Percentiles rank a stretch among this genome's conserved stretches.
Conservation (phyloP, 2,797 vertebrate genomes). For the Fistularia tabacaria region DNA sequence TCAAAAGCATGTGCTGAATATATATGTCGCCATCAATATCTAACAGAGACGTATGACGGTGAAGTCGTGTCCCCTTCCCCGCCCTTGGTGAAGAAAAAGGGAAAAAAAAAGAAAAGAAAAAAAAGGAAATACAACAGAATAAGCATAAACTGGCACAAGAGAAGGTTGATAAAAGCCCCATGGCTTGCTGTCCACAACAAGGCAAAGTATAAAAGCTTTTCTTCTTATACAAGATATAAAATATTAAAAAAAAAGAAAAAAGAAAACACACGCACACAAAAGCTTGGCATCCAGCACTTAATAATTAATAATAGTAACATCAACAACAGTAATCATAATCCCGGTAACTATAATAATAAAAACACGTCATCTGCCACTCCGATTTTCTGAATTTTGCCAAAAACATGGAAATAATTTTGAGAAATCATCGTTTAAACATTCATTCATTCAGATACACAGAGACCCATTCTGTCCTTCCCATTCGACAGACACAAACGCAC, state of each 20-base stretch:
- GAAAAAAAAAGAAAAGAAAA: conserved; percentile 14
- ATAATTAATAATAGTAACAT: conserved; percentile 70
- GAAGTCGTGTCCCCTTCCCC: conserved; percentile 41
- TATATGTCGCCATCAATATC: conserved; percentile 63
- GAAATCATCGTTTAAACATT: conserved; percentile 64
- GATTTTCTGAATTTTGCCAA: conserved; percentile 62
- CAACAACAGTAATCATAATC: conserved; percentile 73
- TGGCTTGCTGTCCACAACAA: conserved; percentile 75
- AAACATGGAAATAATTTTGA: conserved; percentile 63
- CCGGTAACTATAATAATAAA: conserved; percentile 67
- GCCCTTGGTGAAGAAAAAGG: background rate
- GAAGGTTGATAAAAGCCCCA: conserved; percentile 70
- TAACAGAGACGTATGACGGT: conserved; percentile 63
- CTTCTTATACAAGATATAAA: conserved; percentile 72
- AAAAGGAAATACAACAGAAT: conserved; percentile 69
- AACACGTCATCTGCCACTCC: conserved; percentile 58
- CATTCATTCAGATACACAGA: conserved; percentile 32
- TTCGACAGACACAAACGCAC: too few species aligned
- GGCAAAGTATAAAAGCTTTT: conserved; percentile 75
- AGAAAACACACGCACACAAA: conserved; percentile 65
- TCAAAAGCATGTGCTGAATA: conserved; percentile 71
- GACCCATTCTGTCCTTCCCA: conserved; percentile 39
- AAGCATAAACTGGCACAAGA: conserved; percentile 70
- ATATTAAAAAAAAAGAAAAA: conserved; percentile 51
- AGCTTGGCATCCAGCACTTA: conserved; percentile 76